Evolutionary conservation across 2,888 invertebrate species (phyloP).

Genomic region (Polylopha cassiicola): DNA sequence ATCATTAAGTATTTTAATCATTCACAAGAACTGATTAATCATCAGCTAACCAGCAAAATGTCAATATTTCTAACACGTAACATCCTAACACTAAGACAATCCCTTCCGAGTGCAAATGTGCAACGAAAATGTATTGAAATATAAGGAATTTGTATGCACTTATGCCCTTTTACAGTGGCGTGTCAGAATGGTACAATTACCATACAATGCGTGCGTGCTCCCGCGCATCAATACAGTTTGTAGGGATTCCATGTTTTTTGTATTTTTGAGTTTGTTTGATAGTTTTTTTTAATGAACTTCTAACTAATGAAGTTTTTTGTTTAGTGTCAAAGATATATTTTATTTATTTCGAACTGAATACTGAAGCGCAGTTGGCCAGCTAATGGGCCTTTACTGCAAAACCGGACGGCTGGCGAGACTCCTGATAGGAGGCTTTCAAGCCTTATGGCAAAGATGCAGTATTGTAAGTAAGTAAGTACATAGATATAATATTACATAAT

Average conservation of each 20-base stretch:
- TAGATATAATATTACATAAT: no score
- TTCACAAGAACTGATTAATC: conserved; percentile 2
- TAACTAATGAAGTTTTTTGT: conserved; percentile 11
- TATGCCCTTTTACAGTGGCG: conserved; percentile 15
- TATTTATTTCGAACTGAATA: no score
- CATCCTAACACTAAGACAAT: conserved; percentile 8
- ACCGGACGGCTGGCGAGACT: no score
- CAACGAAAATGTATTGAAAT: no score
- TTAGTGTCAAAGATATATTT: no score
- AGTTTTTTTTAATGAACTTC: conserved; percentile 10
- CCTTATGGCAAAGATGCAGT: no score
- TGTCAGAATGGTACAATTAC: conserved; percentile 50
- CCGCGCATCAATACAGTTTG: conserved; percentile 50
- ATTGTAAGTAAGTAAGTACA: no score
- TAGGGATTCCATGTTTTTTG: conserved; percentile 15
- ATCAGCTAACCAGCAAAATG: conserved; percentile 7
- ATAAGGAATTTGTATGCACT: background rate
- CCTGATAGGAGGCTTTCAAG: no score
- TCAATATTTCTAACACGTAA: conserved; percentile 9
- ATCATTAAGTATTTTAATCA: no score
- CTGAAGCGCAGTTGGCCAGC: no score
- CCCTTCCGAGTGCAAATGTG: no score
- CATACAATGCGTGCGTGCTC: conserved; percentile 71
- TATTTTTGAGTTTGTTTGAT: conserved; percentile 5
- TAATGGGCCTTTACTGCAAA: no score